Conservation (phyloP, 1,140 invertebrate genomes). For the Rhyzopertha dominica region DNA sequence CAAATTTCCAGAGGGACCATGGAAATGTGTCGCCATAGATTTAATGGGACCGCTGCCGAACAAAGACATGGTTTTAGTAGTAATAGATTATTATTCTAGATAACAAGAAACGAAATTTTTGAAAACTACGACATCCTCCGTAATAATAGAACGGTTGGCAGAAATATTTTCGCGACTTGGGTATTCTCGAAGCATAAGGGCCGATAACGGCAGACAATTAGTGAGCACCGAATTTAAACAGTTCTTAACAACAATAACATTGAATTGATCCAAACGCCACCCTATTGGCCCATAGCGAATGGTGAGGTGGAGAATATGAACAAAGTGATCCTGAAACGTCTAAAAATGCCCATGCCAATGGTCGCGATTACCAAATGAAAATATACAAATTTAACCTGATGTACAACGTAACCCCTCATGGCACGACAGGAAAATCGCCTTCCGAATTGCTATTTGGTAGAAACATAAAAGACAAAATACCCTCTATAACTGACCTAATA, state of each 20-base stretch:
- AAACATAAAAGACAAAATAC: conserved; percentile 34
- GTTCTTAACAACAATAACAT: conserved; percentile 22
- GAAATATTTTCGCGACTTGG: conserved; percentile 22
- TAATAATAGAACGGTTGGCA: conserved; percentile 7
- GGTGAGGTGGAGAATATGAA: conserved; percentile 41
- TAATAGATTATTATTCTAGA: conserved; percentile 32
- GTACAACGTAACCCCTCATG: conserved; percentile 39
- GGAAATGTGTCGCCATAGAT: conserved; percentile 27
- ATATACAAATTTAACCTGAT: conserved; percentile 33
- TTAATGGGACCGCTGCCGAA: conserved; percentile 26
- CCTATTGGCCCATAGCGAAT: conserved; percentile 36
- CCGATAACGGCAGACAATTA: conserved; percentile 36
- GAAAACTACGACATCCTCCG: conserved; percentile 10
- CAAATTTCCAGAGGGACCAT: conserved; percentile 27
- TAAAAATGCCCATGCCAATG: conserved; percentile 17
- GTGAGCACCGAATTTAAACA: conserved; percentile 26
- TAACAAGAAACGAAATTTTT: conserved; percentile 23
- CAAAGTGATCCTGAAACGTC: conserved; percentile 30
- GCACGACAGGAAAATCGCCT: conserved; percentile 38
- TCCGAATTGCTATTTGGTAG: conserved; percentile 38
- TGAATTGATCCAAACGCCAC: conserved; percentile 16
- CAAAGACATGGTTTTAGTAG: conserved; percentile 23
- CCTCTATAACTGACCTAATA: conserved; percentile 18
- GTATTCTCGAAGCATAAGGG: conserved; percentile 17
- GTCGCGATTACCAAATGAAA: conserved; percentile 22